Base-by-base conservation (phyloP, 2,797 vertebrate genomes). In the Cyclura pinguis region DNA sequence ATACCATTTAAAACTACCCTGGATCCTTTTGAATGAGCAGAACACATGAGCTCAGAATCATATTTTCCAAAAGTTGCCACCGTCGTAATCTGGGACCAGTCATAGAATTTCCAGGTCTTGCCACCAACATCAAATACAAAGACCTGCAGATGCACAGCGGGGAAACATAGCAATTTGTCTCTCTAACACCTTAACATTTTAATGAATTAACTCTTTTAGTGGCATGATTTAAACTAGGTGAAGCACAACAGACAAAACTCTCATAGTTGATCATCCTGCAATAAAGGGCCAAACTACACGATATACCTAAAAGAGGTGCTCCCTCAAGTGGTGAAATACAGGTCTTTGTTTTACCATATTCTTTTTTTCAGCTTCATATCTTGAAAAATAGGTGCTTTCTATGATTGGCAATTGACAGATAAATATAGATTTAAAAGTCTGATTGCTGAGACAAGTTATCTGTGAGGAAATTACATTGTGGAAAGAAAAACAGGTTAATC, bases 41-140 rank as follows among this genome's bases (percentile, higher is more conserved):
- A 95, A 94, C 99, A 99, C 98, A 99, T 95, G 22, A 99, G 98
- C 73, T 99, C 98, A 0, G 98, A 91, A 27, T 99, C 98, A 91
- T 98, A 99, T 91, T 97, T 96, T 59, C 98, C 98, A 92, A 99
- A 99, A 13, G 95, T 92, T 12, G 98, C 98, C 92, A 99, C 97
- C 0, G 98, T 99, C 1, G 99, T 99, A 91, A 99, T 97, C 94
- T 97, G 97, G 55, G 97, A 98, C 99, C 99, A 99, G 92, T 99
- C 98, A 92, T 99, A 99, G 80, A 91, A 98, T 93, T 98, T 98
- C 99, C 99, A 99, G 35, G 95, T 91, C 94, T 98, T 97, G 76
- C 97, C 93, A 29, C 98, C 98, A 90, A 98, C 98, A 90, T 99
- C 98, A 95, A 99, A 99, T 55, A 99, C 98, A 92, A 98, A 98